Conservation (phyloP, 1,140 invertebrate genomes). For the Melitaea cinxia region DNA sequence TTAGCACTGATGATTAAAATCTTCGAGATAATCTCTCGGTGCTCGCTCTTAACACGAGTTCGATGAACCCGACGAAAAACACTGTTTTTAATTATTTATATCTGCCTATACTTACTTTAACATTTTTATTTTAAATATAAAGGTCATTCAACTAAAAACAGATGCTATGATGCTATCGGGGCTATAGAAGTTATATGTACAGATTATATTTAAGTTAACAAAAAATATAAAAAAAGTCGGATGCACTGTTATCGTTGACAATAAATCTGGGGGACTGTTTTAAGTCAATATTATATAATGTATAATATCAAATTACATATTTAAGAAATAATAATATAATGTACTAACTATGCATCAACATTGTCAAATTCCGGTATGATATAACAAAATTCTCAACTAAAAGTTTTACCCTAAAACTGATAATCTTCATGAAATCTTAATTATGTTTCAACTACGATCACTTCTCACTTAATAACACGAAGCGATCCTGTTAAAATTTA, state of each 20-base stretch:
- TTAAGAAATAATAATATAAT: too few relatives aligned
- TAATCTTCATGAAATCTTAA: neutral
- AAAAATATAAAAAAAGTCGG: conserved; percentile 19
- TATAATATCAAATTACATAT: too few relatives aligned
- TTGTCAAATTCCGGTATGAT: neutral
- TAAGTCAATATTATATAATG: conserved; percentile 30
- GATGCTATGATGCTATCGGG: conserved; percentile 21
- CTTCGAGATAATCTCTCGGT: conserved; percentile 19
- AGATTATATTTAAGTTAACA: conserved; percentile 12
- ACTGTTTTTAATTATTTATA: conserved; percentile 1
- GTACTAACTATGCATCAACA: too few relatives aligned
- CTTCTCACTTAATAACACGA: neutral
- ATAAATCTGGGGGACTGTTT: conserved; percentile 15
- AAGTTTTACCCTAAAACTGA: neutral
- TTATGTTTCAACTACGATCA: neutral
- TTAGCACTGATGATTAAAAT: conserved; percentile 12
- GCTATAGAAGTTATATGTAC: conserved; percentile 16
- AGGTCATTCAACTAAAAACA: conserved; percentile 28
- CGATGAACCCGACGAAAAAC: conserved; percentile 22
- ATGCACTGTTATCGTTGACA: conserved; percentile 19
- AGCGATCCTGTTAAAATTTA: conserved; percentile 36
- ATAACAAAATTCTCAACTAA: neutral
- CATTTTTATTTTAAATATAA: conserved; percentile 18
- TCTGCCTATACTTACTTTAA: conserved; percentile 5
- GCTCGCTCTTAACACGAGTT: conserved; percentile 15